Percentiles rank a stretch among this genome's conserved stretches.
Evolutionary conservation across 2,113 vertebrate genomes (phyloP).

Genomic region (Zosterops lateralis): DNA sequence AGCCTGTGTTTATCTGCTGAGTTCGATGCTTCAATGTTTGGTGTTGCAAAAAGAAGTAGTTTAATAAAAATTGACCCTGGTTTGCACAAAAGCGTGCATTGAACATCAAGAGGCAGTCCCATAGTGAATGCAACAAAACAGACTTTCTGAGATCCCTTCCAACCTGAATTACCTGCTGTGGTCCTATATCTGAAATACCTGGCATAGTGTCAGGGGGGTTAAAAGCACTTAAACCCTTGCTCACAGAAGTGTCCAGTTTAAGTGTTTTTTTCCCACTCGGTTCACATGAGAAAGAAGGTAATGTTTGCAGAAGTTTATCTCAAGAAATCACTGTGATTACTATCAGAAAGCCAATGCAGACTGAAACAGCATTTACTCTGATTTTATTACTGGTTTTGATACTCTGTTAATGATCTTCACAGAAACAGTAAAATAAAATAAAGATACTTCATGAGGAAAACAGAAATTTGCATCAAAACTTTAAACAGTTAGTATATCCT

Average conservation of each 20-base stretch:
- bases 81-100: neutral
- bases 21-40: neutral
- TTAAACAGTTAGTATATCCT: neutral
- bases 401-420: neutral
- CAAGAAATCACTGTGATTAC: neutral
- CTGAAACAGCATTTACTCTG: neutral
- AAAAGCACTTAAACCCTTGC: neutral
- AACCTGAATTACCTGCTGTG: neutral
- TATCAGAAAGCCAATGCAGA: neutral
- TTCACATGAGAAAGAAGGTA: neutral
- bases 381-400: neutral
- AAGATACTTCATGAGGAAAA: neutral
- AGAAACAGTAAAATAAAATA: neutral
- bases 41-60: neutral
- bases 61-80: neutral
- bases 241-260: neutral
- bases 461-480: neutral
- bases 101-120: neutral
- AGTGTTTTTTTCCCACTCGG: neutral
- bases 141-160: neutral
- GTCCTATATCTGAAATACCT: neutral
- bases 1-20: neutral
- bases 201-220: accelerated
- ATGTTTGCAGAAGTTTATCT: neutral
- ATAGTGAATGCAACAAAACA: accelerated